Evolutionary conservation across 2,113 vertebrate genomes (phyloP), one percentile per base, ranked within the genome.

Genomic region (Ranitomeya variabilis): DNA sequence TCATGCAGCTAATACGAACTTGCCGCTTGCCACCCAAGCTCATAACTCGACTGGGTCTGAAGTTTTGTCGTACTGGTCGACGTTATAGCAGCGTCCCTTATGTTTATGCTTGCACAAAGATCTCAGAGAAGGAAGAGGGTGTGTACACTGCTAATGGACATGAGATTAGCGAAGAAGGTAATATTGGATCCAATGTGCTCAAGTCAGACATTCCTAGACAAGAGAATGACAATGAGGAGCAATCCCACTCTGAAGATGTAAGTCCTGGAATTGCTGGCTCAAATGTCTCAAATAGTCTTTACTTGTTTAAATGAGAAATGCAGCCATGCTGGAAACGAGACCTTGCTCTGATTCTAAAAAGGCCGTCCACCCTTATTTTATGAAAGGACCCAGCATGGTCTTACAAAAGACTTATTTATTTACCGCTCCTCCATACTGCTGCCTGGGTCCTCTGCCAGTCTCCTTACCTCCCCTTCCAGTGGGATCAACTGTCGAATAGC

Each of bases 31-130:
- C 98, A 8, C 96, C 97, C 0, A 91, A 95, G 0, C 92, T 98
- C 19, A 99, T 99, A 91, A 94, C 92, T 52, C 96, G 97, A 19
- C 90, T 99, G 82, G 97, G 97, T 85, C 95, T 99, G 87, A 92
- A 93, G 64, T 99, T 99, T 52, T 97, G 97, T 0, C 96, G 95
- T 89, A 97, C 96, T 0, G 93, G 96, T 86, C 96, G 96, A 0
- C 95, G 97, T 67, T 99, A 99, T 0, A 97, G 97, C 62, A 99
- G 96, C 0, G 98, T 99, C 54, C 97, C 97, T 9, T 99, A 96
- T 80, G 76, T 93, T 10, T 99, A 99, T 82, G 89, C 69, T 64
- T 78, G 94, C 92, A 94, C 94, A 0, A 89, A 91, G 74, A 94
- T 90, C 0, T 83, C 96, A 1, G 83, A 89, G 14, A 92, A 91